A percentile compares a stretch with the other conserved stretches of the same genome.
Conservation (phyloP, 2,797 vertebrate species). For the Leptoclinus maculatus region DNA sequence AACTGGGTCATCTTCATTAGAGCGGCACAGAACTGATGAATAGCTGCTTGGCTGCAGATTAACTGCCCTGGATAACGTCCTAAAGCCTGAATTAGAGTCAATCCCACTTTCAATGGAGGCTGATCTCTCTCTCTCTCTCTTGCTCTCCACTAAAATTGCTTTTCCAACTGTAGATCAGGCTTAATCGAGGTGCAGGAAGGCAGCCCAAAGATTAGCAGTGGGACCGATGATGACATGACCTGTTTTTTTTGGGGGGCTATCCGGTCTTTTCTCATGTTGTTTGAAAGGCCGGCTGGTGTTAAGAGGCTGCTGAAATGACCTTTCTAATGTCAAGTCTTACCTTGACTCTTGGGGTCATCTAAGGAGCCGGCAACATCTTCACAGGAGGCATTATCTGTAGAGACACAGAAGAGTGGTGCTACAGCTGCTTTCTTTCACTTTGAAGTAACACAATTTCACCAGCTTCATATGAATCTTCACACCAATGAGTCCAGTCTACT, state of each 20-base stretch:
- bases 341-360: slow-evolving; percentile 92
- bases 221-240: slow-evolving; percentile 41
- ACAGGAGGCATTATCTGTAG: slow-evolving; percentile 88
- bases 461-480: neutral
- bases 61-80: slow-evolving; percentile 61
- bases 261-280: slow-evolving; percentile 1
- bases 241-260: slow-evolving; percentile 24
- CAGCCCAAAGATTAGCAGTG: slow-evolving; percentile 51
- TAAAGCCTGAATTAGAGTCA: slow-evolving; percentile 63
- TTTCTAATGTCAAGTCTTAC: slow-evolving; percentile 79
- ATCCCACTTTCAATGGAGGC: slow-evolving; percentile 51
- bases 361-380: slow-evolving; percentile 91
- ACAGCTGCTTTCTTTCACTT: neutral
- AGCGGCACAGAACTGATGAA: slow-evolving; percentile 47
- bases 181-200: slow-evolving; percentile 54
- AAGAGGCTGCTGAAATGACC: neutral
- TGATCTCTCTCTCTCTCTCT: slow-evolving; percentile 22
- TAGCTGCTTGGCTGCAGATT: slow-evolving; percentile 57
- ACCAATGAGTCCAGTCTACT: neutral
- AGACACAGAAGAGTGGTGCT: slow-evolving; percentile 26
- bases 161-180: slow-evolving; percentile 45
- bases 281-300: neutral
- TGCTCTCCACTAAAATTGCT: slow-evolving; percentile 37
- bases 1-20: slow-evolving; percentile 64
- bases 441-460: neutral